Percentiles rank a stretch among this genome's conserved stretches.
Conservation (phyloP, 1,140 invertebrate species). For the Musca domestica region DNA sequence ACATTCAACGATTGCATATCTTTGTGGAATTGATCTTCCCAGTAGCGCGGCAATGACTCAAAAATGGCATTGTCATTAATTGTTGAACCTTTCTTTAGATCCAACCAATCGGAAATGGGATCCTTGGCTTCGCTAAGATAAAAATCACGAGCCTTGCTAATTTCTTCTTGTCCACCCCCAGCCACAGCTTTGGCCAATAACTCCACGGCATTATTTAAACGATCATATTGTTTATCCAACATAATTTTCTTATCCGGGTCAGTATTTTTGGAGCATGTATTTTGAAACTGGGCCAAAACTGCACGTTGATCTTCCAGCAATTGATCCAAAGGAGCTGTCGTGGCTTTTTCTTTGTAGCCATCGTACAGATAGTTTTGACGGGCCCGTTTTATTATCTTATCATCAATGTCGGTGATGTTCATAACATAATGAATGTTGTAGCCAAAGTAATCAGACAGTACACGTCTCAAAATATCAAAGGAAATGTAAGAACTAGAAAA, state of each 20-base stretch:
- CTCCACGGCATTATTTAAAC: conserved; percentile 64
- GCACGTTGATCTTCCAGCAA: conserved; percentile 64
- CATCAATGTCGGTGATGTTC: conserved; percentile 99
- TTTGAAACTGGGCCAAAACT: conserved; percentile 63
- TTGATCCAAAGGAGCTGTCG: conserved; percentile 56
- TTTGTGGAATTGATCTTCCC: conserved; percentile 92
- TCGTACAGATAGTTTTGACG: conserved; percentile 89
- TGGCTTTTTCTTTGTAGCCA: conserved; percentile 66
- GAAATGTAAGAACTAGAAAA: conserved; percentile 92
- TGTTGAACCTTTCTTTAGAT: conserved; percentile 70
- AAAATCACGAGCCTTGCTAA: conserved; percentile 60
- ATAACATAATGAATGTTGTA: conserved; percentile 96
- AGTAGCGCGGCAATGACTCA: conserved; percentile 77
- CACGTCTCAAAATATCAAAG: conserved; percentile 94
- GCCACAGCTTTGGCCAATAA: conserved; percentile 62
- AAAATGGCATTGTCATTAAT: conserved; percentile 93
- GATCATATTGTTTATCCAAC: conserved; percentile 71
- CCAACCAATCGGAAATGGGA: conserved; percentile 91
- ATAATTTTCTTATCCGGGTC: conserved; percentile 88
- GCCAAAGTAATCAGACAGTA: conserved; percentile 91
- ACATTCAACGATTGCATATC: conserved; percentile 98
- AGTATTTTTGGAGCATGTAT: conserved; percentile 66
- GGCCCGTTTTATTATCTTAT: conserved; percentile 96
- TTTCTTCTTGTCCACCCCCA: conserved; percentile 59
- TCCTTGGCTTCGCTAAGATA: conserved; percentile 75